Base-by-base conservation (phyloP, 2,888 invertebrate species). In the Polia nebulosa region DNA sequence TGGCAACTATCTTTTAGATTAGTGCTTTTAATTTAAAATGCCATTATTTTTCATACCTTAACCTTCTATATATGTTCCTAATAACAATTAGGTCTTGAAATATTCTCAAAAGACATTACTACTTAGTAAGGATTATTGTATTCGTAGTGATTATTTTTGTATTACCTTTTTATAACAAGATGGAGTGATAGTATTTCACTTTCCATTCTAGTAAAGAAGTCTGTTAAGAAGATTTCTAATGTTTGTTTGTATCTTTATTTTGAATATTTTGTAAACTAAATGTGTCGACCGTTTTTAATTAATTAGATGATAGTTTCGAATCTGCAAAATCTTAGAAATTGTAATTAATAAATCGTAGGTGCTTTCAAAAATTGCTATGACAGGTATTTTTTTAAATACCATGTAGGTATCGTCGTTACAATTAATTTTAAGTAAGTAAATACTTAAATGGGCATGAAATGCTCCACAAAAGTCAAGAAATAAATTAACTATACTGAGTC, bases 371-470 rank as follows among this genome's bases (percentile, higher is more conserved):
- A 67, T 53, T 44, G 47, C 62, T 51, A 53, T 59, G 61, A 72
- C 59, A 39, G 72, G 58, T 80, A 69, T 59, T 67, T 63, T 56
- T 55, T 44, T 57, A 49, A 66, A 57, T 76, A 78, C 68, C 67
- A 49, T 25, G 29, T 61, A 61, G 41, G 29, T 67, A 51, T 45
- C 57, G 51, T 72, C 51, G 49, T 68, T 76, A 66, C 32, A 64
- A 66, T 45, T 64, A 73, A 3, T 67, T 45, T 66, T 71, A 68
- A 41, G 60, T 66, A 63, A 51, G 29, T 70, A 68, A 47, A 41
- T 68, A 76, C 63, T 56, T 64, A 64, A 25, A 64, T 70, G 55
- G 58, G 72, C 82, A 81, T 81, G 27, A 76, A 81, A 81, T 81
- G 81, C 71, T 69, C 25, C 27, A 53, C 51, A 49, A 57, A 75